Conservation (phyloP, 2,113 vertebrate species). For the Murina feae region DNA sequence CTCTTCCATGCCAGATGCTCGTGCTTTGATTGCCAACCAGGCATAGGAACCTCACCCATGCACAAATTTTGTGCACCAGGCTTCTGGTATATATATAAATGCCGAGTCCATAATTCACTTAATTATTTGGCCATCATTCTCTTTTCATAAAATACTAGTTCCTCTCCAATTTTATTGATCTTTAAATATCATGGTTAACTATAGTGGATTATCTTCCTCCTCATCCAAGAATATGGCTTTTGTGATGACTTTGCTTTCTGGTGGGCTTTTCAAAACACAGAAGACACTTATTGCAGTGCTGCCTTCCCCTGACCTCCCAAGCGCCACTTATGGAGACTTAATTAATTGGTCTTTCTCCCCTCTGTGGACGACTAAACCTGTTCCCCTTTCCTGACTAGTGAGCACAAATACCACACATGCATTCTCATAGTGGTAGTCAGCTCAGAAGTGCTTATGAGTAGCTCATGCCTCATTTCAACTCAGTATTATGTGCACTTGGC, state of each 20-base stretch:
- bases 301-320: neutral
- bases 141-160: neutral
- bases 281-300: neutral
- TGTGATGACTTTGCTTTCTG: neutral
- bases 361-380: neutral
- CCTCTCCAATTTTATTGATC: rapidly evolving
- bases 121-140: neutral
- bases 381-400: neutral
- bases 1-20: too few relatives aligned
- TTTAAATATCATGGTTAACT: neutral
- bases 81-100: neutral
- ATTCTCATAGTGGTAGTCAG: neutral
- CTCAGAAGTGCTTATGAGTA: neutral
- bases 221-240: neutral
- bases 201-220: neutral
- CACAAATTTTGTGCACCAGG: too few relatives aligned
- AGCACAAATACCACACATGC: neutral
- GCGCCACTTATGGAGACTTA: neutral
- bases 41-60: too few relatives aligned
- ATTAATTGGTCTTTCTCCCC: neutral
- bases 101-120: neutral
- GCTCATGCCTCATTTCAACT: neutral
- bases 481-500: neutral
- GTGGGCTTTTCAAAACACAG: neutral
- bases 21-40: too few relatives aligned